A percentile compares a stretch with the other conserved stretches of the same genome.
Conservation (phyloP, 2,113 vertebrate genomes). For the Gorsachius goisagi region DNA sequence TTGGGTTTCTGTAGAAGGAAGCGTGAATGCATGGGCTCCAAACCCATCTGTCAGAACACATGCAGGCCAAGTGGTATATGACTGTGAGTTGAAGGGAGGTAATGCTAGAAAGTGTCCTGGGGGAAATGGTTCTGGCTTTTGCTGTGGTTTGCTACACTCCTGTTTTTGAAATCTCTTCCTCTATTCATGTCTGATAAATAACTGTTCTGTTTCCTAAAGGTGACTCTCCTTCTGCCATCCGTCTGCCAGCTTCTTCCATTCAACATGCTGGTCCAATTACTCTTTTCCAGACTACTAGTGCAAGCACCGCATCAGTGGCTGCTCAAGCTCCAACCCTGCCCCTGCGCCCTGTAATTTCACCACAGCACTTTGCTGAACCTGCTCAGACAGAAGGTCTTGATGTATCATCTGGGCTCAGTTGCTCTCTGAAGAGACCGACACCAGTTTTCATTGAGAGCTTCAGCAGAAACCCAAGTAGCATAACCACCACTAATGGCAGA, state of each 20-base stretch:
- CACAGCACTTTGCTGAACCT: constrained; percentile 60
- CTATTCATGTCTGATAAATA: not conserved
- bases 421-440: constrained; percentile 60
- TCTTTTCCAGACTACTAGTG: constrained; percentile 69
- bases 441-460: constrained; percentile 57
- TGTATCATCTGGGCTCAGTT: constrained; percentile 37
- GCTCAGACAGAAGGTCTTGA: constrained; percentile 44
- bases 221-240: constrained; percentile 52
- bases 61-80: not conserved
- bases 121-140: not conserved
- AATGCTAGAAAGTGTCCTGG: not conserved
- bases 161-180: not conserved
- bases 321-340: constrained; percentile 52
- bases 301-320: constrained; percentile 59
- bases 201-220: constrained; percentile 66
- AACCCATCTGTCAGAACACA: not conserved
- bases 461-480: constrained; percentile 53
- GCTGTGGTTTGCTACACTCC: not conserved
- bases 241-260: constrained; percentile 57
- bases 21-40: not conserved
- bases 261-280: constrained; percentile 64
- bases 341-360: constrained; percentile 33
- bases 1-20: not conserved
- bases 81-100: not conserved
- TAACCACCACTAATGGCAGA: constrained; percentile 53